Evolutionary conservation across 2,113 vertebrate species (phyloP).

Genomic region (Lepus timidus): DNA sequence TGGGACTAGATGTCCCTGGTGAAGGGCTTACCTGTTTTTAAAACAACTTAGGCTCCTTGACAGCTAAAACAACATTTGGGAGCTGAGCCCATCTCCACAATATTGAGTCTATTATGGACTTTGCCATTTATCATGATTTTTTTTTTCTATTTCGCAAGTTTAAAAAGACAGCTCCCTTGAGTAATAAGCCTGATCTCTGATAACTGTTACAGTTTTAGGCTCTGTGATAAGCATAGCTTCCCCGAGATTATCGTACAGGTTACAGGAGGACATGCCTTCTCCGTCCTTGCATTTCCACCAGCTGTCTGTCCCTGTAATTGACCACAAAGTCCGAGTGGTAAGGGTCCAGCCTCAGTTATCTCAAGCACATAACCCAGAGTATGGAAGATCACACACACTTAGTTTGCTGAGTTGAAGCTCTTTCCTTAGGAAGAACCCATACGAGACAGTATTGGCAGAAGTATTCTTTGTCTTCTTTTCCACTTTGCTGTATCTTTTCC

Average conservation of each 20-base stretch:
- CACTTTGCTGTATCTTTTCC: background rate
- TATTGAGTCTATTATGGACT: background rate
- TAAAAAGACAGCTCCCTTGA: background rate
- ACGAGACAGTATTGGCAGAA: constrained; percentile 21
- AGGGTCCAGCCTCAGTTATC: background rate
- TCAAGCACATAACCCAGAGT: background rate
- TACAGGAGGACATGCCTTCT: background rate
- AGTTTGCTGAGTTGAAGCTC: background rate
- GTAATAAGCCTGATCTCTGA: background rate
- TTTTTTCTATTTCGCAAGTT: background rate
- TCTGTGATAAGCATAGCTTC: background rate
- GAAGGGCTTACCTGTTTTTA: background rate
- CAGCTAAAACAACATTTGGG: background rate
- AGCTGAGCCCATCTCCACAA: background rate
- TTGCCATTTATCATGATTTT: background rate
- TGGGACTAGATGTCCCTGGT: background rate
- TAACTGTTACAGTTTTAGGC: background rate
- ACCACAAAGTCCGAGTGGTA: background rate
- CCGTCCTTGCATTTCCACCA: rapidly evolving
- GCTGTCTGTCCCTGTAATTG: background rate
- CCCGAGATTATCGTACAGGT: background rate
- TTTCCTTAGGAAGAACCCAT: background rate
- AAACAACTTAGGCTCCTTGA: background rate
- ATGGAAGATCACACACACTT: constrained; percentile 15
- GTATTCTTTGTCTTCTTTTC: constrained; percentile 20